A percentile compares a stretch with the other conserved stretches of the same genome.
These are phyloP conservation scores for Lichenostomus cassidix DNA, from an alignment of 2,113 vertebrate species.

Conservation along the genomic window DNA sequence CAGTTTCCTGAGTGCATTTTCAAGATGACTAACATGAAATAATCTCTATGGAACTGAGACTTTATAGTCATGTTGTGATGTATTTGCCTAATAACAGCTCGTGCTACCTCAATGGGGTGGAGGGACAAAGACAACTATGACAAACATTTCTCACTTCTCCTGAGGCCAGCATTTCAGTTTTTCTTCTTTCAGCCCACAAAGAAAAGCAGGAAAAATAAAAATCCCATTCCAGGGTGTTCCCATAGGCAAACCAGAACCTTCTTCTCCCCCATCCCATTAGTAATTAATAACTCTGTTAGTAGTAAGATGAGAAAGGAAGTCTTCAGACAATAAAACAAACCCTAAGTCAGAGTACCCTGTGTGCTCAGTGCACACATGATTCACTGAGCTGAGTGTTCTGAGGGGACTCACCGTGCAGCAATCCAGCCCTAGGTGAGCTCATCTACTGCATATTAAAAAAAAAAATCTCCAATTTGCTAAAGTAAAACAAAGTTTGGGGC, in stretches of 20 bases:
- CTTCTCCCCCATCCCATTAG: neutral
- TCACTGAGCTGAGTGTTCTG: neutral
- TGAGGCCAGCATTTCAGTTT: neutral
- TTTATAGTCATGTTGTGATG: neutral
- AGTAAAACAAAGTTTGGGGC: neutral
- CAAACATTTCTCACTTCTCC: neutral
- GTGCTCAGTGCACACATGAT: neutral
- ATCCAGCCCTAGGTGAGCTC: neutral
- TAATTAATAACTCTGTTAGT: neutral
- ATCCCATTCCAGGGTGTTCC: neutral
- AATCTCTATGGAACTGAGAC: neutral
- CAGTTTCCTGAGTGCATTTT: neutral
- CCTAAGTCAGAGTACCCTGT: neutral
- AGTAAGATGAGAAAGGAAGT: neutral
- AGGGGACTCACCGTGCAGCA: neutral
- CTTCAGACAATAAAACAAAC: neutral
- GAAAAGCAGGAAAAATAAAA: neutral
- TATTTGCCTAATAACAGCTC: neutral
- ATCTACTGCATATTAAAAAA: neutral
- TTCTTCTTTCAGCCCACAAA: neutral
- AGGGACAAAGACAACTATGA: neutral
- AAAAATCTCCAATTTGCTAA: neutral
- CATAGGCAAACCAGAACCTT: neutral
- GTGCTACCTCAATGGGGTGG: neutral
- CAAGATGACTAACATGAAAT: neutral